Percentiles rank a stretch among this genome's conserved stretches.
These are phyloP conservation scores for Hydrolagus colliei DNA, from an alignment of 2,797 vertebrate genomes.

Conservation along the genomic window DNA sequence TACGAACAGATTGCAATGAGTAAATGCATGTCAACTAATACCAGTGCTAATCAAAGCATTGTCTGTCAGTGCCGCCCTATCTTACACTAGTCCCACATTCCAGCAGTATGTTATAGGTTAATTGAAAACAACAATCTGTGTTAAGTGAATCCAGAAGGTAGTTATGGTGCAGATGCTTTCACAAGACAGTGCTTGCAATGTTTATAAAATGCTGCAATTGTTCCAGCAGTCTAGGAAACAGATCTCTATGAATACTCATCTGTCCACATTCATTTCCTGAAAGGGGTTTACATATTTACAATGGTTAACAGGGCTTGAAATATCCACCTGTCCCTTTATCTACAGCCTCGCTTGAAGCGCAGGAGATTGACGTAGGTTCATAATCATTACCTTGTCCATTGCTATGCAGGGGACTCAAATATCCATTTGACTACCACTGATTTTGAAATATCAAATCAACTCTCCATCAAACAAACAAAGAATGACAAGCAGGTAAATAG, in stretches of 20 bases:
- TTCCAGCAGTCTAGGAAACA: conserved; percentile 40
- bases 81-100: conserved; percentile 20
- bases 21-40: conserved; percentile 7
- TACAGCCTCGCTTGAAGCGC: neutral
- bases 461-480: neutral
- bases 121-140: conserved; percentile 27
- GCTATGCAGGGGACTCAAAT: neutral
- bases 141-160: conserved; percentile 21
- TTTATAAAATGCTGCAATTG: conserved; percentile 43
- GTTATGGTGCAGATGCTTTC: neutral
- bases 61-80: neutral
- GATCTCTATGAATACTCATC: conserved; percentile 36
- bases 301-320: conserved; percentile 54
- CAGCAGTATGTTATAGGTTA: conserved; percentile 27
- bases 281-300: conserved; percentile 50
- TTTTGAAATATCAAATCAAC: conserved; percentile 19
- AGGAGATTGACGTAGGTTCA: conserved; percentile 1
- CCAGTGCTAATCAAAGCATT: neutral
- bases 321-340: conserved; percentile 47
- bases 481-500: neutral
- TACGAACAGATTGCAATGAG: conserved; percentile 17
- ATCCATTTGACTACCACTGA: neutral
- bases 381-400: conserved; percentile 25
- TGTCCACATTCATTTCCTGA: conserved; percentile 44
- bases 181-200: neutral